These are phyloP conservation scores for Clarias pachynema DNA, from an alignment of 2,797 vertebrate genomes.

Conservation along the genomic window DNA sequence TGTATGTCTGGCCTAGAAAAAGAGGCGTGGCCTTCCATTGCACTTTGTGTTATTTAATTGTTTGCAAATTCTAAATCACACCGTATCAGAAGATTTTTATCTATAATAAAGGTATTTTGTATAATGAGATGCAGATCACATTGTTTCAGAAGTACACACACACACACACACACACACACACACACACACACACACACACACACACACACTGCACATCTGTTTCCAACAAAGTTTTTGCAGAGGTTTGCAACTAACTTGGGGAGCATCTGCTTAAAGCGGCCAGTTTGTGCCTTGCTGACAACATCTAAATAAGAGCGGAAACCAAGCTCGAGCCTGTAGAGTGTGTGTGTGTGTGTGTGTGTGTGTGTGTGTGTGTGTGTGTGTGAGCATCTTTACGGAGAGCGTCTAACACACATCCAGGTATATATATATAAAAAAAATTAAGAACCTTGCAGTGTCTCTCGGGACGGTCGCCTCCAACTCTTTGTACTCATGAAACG, in stretches of 20 bases:
- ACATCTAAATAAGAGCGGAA: conserved; percentile 28
- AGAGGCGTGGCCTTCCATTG: background rate
- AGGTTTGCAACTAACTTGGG: conserved; percentile 39
- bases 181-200: conserved; percentile 22
- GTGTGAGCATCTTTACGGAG: conserved; percentile 21
- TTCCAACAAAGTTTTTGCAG: conserved; percentile 30
- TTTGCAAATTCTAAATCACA: background rate
- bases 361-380: conserved; percentile 9
- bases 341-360: conserved; percentile 11
- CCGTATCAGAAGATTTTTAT: background rate
- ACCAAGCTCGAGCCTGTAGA: conserved; percentile 3
- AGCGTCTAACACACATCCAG: conserved; percentile 61
- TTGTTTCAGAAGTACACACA: conserved; percentile 2
- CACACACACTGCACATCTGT: conserved; percentile 21
- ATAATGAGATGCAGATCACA: background rate
- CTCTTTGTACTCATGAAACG: conserved; percentile 66
- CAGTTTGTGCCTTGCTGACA: conserved; percentile 42
- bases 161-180: conserved; percentile 19
- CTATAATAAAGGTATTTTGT: background rate
- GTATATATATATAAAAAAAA: conserved; percentile 31
- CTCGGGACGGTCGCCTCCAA: conserved; percentile 66
- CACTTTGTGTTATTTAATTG: background rate
- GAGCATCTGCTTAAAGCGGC: conserved; percentile 39
- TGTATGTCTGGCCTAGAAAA: background rate
- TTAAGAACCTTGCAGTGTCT: conserved; percentile 56